A percentile compares a stretch with the other conserved stretches of the same genome.
These are phyloP conservation scores for Pteronotus mesoamericanus DNA, from an alignment of 2,797 vertebrate species.

Conservation along the genomic window DNA sequence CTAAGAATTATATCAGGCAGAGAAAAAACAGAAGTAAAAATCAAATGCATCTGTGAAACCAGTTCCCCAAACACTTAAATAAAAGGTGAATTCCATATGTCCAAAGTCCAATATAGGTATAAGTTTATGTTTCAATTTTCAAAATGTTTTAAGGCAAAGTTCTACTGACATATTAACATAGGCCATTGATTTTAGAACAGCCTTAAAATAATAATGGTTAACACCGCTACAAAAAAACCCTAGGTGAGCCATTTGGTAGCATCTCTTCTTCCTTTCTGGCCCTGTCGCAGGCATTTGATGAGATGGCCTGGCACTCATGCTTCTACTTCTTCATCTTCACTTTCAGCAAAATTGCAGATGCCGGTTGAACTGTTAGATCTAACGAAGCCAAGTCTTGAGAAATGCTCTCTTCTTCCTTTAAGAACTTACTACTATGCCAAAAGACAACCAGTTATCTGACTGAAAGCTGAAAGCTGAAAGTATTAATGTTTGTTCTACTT, in stretches of 20 bases:
- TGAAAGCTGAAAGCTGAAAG: background rate
- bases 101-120: background rate
- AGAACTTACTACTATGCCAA: background rate
- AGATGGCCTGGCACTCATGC: background rate
- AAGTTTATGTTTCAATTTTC: conserved; percentile 26
- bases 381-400: background rate
- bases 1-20: background rate
- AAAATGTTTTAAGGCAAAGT: conserved; percentile 23
- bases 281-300: background rate
- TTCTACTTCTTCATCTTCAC: background rate
- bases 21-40: background rate
- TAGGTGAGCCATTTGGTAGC: background rate
- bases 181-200: background rate
- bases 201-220: background rate
- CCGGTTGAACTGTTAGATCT: background rate
- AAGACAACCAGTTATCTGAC: background rate
- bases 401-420: background rate
- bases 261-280: background rate
- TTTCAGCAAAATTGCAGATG: background rate
- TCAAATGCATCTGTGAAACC: background rate
- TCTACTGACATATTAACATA: background rate
- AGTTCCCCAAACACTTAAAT: background rate
- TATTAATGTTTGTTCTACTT: background rate
- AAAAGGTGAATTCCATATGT: background rate
- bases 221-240: background rate